Percentiles rank a stretch among this genome's conserved stretches.
phyloP scores from a whole-genome alignment of 2,113 vertebrate species.

The Octodon degus region DNA sequence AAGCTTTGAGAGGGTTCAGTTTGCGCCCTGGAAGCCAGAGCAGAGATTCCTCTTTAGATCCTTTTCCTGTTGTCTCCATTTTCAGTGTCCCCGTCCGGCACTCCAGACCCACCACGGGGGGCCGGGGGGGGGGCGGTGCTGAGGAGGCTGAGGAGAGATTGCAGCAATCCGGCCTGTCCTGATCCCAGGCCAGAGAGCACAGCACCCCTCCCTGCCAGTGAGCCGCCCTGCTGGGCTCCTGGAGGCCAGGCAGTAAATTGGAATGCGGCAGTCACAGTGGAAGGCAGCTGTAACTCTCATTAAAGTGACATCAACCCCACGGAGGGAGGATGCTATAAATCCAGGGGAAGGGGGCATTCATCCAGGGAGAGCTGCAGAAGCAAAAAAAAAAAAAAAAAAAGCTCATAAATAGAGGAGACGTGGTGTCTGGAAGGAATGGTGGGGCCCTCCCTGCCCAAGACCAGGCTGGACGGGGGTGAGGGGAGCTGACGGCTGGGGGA shows the following conservation, averaged over 20 bases:
- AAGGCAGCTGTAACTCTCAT: constrained; percentile 85
- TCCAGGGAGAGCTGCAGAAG: constrained; percentile 82
- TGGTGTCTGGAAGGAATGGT: constrained; percentile 59
- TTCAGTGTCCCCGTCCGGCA: not conserved
- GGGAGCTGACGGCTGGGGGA: not conserved
- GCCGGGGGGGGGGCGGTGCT: not conserved
- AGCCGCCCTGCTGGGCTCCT: constrained; percentile 35
- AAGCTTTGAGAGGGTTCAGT: not conserved
- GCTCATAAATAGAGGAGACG: constrained; percentile 80
- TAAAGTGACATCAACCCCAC: constrained; percentile 84
- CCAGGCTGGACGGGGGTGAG: not conserved
- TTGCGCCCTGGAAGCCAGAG: not conserved
- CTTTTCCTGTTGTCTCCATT: not conserved
- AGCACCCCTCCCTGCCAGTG: not conserved
- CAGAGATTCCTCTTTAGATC: no score
- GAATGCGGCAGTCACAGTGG: constrained; percentile 64
- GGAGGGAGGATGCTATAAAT: constrained; percentile 81
- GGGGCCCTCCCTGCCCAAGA: not conserved
- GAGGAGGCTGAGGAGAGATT: not conserved
- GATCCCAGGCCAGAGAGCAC: not conserved
- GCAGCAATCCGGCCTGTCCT: no score
- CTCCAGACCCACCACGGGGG: not conserved
- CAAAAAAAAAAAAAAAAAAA: constrained; percentile 72
- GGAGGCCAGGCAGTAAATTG: constrained; percentile 43
- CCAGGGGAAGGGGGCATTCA: constrained; percentile 79